A percentile compares a stretch with the other conserved stretches of the same genome.
These are phyloP conservation scores for Mnemiopsis leidyi DNA, from an alignment of 37 sponge, comb jelly and placozoan genomes.

Conservation along the genomic window DNA sequence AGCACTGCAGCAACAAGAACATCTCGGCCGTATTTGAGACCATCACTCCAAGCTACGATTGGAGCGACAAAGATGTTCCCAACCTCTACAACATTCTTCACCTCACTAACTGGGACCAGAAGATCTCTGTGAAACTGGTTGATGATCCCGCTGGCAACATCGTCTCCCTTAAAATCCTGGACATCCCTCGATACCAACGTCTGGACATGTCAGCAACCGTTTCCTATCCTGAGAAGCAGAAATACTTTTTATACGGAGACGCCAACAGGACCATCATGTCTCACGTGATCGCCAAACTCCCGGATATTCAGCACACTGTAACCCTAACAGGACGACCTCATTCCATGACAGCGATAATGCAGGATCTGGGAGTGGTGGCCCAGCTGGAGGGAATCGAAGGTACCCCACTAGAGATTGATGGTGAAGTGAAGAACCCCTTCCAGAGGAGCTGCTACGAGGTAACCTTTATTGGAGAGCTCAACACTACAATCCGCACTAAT, in stretches of 20 bases:
- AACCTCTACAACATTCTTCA: conserved; percentile 13
- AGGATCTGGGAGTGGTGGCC: neutral
- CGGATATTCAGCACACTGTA: conserved; percentile 11
- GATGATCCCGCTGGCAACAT: neutral
- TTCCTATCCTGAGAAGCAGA: neutral
- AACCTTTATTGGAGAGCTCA: neutral
- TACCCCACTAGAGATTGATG: neutral
- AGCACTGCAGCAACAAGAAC: neutral
- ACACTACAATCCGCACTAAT: neutral
- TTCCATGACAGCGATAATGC: neutral
- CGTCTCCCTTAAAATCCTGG: neutral
- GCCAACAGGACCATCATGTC: neutral
- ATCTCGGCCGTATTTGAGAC: neutral
- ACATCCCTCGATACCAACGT: conserved; percentile 2
- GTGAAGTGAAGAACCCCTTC: neutral
- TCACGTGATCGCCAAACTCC: neutral
- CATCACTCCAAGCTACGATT: neutral
- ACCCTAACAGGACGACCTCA: neutral
- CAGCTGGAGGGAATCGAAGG: neutral
- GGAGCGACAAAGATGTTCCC: neutral
- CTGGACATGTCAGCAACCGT: neutral
- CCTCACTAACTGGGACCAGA: neutral
- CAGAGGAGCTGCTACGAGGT: neutral
- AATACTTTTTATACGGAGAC: neutral
- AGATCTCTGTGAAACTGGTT: neutral